These are phyloP conservation scores for Danio tinwini DNA, from an alignment of 2,797 vertebrate genomes.

Conservation along the genomic window DNA sequence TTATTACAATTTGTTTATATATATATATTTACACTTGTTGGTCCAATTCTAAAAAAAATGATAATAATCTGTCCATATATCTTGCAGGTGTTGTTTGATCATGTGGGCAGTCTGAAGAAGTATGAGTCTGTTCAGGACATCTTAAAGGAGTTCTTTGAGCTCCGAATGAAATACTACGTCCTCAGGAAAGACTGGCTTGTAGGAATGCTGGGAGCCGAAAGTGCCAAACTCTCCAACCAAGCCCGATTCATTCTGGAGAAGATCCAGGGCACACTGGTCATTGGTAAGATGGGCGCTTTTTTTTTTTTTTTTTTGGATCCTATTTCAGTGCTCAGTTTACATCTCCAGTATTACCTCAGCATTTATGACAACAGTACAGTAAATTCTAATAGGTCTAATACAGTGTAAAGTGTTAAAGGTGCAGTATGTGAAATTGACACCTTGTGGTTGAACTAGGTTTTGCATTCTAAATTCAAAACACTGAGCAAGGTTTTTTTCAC, in stretches of 20 bases:
- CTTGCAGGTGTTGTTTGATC: conserved; percentile 93
- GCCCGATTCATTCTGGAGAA: conserved; percentile 99
- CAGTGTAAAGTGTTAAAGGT: no score
- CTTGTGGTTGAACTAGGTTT: no score
- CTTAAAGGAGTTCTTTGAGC: conserved; percentile 90
- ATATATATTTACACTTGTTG: no score
- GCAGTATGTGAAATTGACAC: no score
- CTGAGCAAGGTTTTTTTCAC: no score
- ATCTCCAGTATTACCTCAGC: no score
- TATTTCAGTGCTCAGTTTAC: no score
- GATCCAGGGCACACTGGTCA: conserved; percentile 91
- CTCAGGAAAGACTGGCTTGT: conserved; percentile 95
- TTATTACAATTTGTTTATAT: no score
- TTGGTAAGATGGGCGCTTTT: conserved; percentile 78
- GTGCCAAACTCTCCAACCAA: conserved; percentile 90
- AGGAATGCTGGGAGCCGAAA: conserved; percentile 92
- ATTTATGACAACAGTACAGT: no score
- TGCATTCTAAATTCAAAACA: no score
- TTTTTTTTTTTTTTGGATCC: not conserved
- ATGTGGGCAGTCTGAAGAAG: conserved; percentile 93
- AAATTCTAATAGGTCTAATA: no score
- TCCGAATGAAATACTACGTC: conserved; percentile 90
- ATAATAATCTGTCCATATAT: not conserved
- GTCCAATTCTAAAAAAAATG: no score
- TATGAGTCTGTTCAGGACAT: conserved; percentile 88